These are phyloP conservation scores for Pandemis corylana DNA, from an alignment of 2,888 invertebrate species.

Conservation along the genomic window DNA sequence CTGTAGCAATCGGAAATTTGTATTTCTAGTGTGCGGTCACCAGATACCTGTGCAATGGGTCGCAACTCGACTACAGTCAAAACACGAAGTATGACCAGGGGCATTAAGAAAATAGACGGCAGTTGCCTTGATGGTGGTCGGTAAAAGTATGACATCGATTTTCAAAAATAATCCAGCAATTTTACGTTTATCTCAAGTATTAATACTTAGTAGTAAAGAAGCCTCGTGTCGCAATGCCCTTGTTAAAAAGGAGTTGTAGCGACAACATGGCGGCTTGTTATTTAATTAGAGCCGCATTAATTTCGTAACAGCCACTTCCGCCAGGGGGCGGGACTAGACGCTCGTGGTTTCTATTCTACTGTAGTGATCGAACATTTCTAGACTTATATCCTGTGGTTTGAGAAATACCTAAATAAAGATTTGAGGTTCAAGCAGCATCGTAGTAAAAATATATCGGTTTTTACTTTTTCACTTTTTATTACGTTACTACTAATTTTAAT, in stretches of 20 bases:
- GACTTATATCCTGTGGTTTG: neutral
- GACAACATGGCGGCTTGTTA: constrained; percentile 63
- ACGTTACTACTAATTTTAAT: too few relatives aligned
- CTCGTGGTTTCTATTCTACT: constrained; percentile 15
- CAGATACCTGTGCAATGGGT: too few relatives aligned
- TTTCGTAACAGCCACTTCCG: constrained; percentile 80
- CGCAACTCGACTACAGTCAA: too few relatives aligned
- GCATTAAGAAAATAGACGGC: too few relatives aligned
- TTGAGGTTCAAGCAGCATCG: too few relatives aligned
- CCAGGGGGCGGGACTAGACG: constrained; percentile 46
- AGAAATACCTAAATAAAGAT: too few relatives aligned
- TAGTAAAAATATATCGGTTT: too few relatives aligned
- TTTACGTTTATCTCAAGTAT: neutral
- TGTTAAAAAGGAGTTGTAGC: constrained; percentile 18
- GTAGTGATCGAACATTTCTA: constrained; percentile 5
- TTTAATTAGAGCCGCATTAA: constrained; percentile 80
- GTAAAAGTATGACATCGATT: neutral
- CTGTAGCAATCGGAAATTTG: too few relatives aligned
- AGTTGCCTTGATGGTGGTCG: too few relatives aligned
- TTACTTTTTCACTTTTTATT: too few relatives aligned
- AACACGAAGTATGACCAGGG: too few relatives aligned
- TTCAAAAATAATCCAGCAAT: neutral
- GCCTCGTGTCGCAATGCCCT: constrained; percentile 4
- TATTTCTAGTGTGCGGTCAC: too few relatives aligned
- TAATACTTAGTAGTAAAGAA: neutral